Evolutionary conservation across 2,113 vertebrate genomes (phyloP).

Genomic region (Nycticryphes semicollaris): DNA sequence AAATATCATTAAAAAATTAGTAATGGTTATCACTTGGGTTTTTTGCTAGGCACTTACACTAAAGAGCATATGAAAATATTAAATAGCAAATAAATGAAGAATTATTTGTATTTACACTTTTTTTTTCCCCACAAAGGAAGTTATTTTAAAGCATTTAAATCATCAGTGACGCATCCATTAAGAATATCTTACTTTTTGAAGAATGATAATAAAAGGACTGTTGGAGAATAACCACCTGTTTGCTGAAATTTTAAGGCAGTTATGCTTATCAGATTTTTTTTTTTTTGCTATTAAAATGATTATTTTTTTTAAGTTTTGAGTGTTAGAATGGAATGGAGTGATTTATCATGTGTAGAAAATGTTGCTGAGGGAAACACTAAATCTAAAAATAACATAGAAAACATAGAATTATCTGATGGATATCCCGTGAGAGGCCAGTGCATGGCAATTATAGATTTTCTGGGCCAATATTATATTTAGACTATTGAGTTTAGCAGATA

Average conservation of each 20-base stretch:
- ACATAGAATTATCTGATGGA: not conserved
- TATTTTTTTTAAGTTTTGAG: not conserved
- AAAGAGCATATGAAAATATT: not conserved
- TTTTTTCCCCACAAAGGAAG: not conserved
- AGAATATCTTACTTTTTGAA: not conserved
- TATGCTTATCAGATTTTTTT: not conserved
- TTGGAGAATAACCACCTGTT: not conserved
- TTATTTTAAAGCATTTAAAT: not conserved
- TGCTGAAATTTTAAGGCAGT: not conserved
- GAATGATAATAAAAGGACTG: not conserved
- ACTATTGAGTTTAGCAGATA: not conserved
- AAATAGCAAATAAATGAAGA: not conserved
- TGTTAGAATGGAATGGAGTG: not conserved
- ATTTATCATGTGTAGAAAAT: not conserved
- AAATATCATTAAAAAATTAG: not conserved
- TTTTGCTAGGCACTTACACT: not conserved
- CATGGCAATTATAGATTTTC: not conserved
- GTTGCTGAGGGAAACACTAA: not conserved
- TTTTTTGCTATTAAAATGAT: not conserved
- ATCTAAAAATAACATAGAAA: not conserved
- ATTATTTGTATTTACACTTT: not conserved
- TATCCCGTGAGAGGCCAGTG: not conserved
- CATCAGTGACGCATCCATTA: not conserved
- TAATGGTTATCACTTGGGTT: accelerated
- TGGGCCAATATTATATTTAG: not conserved